Evolutionary conservation across 2,888 invertebrate genomes (phyloP), one percentile per base, ranked within the genome.

Genomic region (Dasysyrphus albostriatus): DNA sequence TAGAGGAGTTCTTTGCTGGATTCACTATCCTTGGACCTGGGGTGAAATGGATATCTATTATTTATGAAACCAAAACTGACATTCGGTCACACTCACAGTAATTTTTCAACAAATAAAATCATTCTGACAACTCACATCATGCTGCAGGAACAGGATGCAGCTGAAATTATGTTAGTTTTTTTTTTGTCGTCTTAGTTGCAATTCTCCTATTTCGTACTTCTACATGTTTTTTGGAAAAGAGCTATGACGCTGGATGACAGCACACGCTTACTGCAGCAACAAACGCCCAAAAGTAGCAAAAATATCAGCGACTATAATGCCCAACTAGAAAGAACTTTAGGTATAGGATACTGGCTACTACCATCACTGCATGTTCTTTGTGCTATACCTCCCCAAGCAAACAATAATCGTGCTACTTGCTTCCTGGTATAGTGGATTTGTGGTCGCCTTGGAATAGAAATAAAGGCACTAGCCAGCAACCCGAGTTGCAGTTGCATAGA

Each of bases 61-160:
- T 87, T 87, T 87, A 83, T 87, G 83, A 87, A 87, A 79, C 83
- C 78, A 87, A 79, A 83, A 79, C 87, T 87, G 75, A 75, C 83
- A 83, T 72, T 83, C 83, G 87, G 87, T 87, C 87, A 83, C 29
- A 54, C 54, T 54, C 54, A 32, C 75, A 83, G 83, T 87, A 83
- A 87, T 79, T 87, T 87, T 83, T 87, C 83, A 78, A 79, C 78
- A 87, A 87, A 87, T 87, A 78, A 87, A 87, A 83, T 87, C 83
- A 87, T 87, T 82, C 75, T 79, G 87, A 87, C 87, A 87, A 79
- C 79, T 75, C 75, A 61, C 83, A 87, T 87, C 75, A 83, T 87
- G 87, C 75, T 87, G 87, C 75, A 75, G 83, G 78, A 87, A 14
- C 29, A 7, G 54, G 14, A 54, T 83, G 87, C 83, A 87, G 83